Base-by-base conservation (phyloP, 2,888 invertebrate species). In the Diabrotica balteata region DNA sequence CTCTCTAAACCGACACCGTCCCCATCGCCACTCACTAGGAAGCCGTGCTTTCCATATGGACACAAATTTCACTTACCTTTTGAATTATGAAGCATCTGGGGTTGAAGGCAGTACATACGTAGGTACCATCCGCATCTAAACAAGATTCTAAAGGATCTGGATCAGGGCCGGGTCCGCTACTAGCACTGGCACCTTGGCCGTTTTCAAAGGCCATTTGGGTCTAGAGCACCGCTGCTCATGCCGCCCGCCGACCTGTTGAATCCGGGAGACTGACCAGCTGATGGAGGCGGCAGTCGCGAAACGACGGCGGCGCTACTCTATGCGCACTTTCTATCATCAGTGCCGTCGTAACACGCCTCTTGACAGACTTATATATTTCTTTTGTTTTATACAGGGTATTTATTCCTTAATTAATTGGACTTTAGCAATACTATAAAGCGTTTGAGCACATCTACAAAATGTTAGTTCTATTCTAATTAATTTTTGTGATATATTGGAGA, bases 11-110 rank as follows among this genome's bases (percentile, higher is more conserved):
- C 53, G 51, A 52, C 51, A 59, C 32, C 51, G 8, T 57, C 64
- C 32, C 22, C 53, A 10, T 46, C 43, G 17, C n/a, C 32, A 22
- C 42, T 32, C 57, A 63, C 51, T 57, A 44, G 55, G n/a, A 44
- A 11, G 32, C 8, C 6, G 44, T 47, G 47, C 60, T 50, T 64
- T 52, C 64, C 64, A 64, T 64, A 64, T 64, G 64, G 64, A 50
- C 53, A 42, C 9, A 17, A 8, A 50, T 49, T 32, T 49, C 47
- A 63, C 83, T 81, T 82, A 90, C 90, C 88, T 89, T 89, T 78
- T 89, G 89, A 64, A 89, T 88, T 78, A 89, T 88, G 82, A 87
- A 90, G 82, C 89, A 89, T 68, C 89, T 84, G 44, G 89, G 88
- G 78, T 87, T 87, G 80, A 87, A 88, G 59, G 89, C 87, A 53